These are phyloP conservation scores for Diogma glabrata DNA, from an alignment of 2,888 invertebrate genomes.

Conservation along the genomic window DNA sequence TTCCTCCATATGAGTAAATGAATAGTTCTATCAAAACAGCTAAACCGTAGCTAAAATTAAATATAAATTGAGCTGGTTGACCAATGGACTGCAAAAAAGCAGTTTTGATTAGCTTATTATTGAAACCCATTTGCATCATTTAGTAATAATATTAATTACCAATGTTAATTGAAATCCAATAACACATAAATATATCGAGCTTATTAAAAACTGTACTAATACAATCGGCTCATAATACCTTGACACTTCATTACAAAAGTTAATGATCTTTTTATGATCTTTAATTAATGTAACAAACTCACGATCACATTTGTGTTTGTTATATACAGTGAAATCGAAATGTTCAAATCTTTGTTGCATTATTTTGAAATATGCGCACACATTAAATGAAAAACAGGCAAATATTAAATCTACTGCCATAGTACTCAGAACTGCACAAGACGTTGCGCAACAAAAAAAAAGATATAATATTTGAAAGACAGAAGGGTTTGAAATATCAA, in stretches of 20 bases:
- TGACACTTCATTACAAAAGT: too few relatives aligned
- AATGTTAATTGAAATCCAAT: conserved; percentile 12
- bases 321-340: background rate
- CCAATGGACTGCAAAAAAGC: conserved; percentile 8
- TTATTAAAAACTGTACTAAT: conserved; percentile 10
- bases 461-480: background rate
- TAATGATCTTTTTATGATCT: too few relatives aligned
- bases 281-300: background rate
- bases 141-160: too few relatives aligned
- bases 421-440: background rate
- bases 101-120: too few relatives aligned
- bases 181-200: conserved; percentile 8
- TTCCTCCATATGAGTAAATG: conserved; percentile 12
- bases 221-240: conserved; percentile 1
- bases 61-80: too few relatives aligned
- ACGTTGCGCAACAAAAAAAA: background rate
- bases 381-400: background rate
- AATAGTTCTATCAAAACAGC: conserved; percentile 11
- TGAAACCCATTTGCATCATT: too few relatives aligned
- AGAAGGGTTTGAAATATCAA: background rate
- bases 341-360: background rate
- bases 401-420: background rate
- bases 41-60: background rate
- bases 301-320: background rate
- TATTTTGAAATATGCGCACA: background rate